Conservation (phyloP, 2,113 vertebrate species). For the Pelmatolapia mariae region DNA sequence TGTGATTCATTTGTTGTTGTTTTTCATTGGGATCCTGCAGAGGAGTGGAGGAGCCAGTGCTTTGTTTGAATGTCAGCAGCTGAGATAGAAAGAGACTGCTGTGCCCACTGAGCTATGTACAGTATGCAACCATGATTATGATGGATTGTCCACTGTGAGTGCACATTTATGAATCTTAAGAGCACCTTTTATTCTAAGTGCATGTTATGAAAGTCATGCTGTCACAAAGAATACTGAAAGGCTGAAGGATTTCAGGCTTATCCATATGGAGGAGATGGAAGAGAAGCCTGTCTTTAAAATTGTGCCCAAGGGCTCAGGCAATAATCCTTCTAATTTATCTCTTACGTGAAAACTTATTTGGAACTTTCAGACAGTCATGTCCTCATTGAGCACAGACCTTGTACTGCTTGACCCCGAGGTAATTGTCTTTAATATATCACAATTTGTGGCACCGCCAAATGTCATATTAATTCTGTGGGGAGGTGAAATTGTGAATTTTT, state of each 20-base stretch:
- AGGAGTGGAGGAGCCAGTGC: conserved; percentile 38
- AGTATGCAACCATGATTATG: conserved; percentile 43
- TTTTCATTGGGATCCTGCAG: conserved; percentile 52
- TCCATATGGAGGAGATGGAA: background rate
- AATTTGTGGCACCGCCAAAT: background rate
- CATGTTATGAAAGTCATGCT: conserved; percentile 16
- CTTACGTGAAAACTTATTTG: background rate
- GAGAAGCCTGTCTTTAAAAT: background rate
- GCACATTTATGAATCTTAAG: conserved; percentile 48
- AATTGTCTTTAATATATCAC: background rate
- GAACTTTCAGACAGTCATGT: background rate
- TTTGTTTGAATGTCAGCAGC: conserved; percentile 63
- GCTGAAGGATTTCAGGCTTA: background rate
- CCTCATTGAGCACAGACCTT: background rate
- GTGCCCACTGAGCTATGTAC: conserved; percentile 51
- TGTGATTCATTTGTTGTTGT: conserved; percentile 63
- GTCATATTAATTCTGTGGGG: background rate
- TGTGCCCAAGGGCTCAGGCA: background rate
- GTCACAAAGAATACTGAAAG: background rate
- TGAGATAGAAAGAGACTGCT: conserved; percentile 48
- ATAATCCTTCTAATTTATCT: background rate
- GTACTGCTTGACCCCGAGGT: background rate
- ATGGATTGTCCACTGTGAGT: conserved; percentile 46
- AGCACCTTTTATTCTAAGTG: conserved; percentile 42
- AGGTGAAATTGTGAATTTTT: background rate